These are phyloP conservation scores for Apotomis betuletana DNA, from an alignment of 2,888 invertebrate species.

Conservation along the genomic window DNA sequence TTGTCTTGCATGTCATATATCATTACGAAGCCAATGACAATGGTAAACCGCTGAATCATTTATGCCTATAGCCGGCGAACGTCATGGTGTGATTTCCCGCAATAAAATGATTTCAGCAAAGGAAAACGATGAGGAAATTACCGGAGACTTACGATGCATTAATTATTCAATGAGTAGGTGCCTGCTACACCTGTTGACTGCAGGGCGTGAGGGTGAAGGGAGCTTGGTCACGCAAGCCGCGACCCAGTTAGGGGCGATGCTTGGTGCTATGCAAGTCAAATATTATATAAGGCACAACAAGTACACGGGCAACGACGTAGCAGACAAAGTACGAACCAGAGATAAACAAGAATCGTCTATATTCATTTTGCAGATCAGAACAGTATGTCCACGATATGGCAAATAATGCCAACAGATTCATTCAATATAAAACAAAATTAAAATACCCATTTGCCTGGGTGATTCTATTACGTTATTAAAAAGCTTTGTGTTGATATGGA, in stretches of 20 bases:
- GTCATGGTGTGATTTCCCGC: slow-evolving; percentile 4
- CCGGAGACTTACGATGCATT: slow-evolving; percentile 53
- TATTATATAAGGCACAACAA: slow-evolving; percentile 32
- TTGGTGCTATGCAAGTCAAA: slow-evolving; percentile 24
- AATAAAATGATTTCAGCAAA: slow-evolving; percentile 23
- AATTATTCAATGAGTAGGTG: slow-evolving; percentile 64
- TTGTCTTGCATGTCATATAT: slow-evolving; percentile 23
- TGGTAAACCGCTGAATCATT: slow-evolving; percentile 31
- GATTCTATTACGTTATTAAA: too few relatives aligned
- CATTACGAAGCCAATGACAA: slow-evolving; percentile 21
- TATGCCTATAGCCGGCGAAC: slow-evolving; percentile 2
- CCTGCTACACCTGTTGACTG: slow-evolving; percentile 68
- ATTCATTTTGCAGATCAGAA: too few relatives aligned
- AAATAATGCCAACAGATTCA: too few relatives aligned
- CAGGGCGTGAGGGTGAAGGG: slow-evolving; percentile 56
- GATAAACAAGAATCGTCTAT: not conserved
- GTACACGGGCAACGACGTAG: slow-evolving; percentile 5
- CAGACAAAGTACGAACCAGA: not conserved
- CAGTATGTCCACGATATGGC: too few relatives aligned
- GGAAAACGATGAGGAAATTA: slow-evolving; percentile 29
- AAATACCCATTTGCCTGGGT: too few relatives aligned
- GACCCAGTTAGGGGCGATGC: slow-evolving; percentile 51
- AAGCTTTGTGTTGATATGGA: too few relatives aligned
- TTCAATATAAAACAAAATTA: too few relatives aligned
- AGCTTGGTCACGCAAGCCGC: slow-evolving; percentile 62